phyloP scores from a whole-genome alignment of 2,113 vertebrate genomes.

The Podocnemis expansa region DNA sequence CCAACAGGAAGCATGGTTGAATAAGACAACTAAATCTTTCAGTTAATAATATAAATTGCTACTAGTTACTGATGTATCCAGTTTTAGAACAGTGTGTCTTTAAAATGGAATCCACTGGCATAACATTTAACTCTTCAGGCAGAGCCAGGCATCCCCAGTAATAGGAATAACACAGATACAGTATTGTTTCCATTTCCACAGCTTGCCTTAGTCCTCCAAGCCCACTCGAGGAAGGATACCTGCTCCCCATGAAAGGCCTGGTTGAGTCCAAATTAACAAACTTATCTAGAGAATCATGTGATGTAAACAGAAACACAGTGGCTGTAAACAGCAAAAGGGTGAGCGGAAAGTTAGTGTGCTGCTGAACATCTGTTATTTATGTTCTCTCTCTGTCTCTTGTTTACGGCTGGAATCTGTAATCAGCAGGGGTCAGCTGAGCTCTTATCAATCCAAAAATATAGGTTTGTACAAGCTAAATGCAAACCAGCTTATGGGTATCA shows the following conservation, averaged over 20 bases:
- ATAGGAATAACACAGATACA: neutral
- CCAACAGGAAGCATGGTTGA: too few species aligned
- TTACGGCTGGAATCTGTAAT: neutral
- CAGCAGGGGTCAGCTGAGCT: accelerated
- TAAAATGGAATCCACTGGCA: neutral
- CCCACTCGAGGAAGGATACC: neutral
- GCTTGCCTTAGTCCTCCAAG: neutral
- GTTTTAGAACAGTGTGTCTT: too few species aligned
- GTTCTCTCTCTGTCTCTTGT: neutral
- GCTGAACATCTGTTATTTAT: neutral
- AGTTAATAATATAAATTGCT: too few species aligned
- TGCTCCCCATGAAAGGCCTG: neutral
- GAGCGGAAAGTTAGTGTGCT: neutral
- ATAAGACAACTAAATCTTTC: too few species aligned
- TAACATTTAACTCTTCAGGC: neutral
- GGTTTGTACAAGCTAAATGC: neutral
- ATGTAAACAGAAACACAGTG: neutral
- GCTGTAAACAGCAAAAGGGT: neutral
- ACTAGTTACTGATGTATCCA: too few species aligned
- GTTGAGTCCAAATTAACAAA: neutral
- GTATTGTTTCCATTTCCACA: conserved; percentile 15
- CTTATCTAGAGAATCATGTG: neutral
- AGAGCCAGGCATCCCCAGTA: accelerated
- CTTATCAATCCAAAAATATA: neutral
- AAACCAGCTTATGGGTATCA: too few species aligned